A percentile compares a stretch with the other conserved stretches of the same genome.
Conservation (phyloP, 2,888 invertebrate genomes). For the Polia nebulosa region DNA sequence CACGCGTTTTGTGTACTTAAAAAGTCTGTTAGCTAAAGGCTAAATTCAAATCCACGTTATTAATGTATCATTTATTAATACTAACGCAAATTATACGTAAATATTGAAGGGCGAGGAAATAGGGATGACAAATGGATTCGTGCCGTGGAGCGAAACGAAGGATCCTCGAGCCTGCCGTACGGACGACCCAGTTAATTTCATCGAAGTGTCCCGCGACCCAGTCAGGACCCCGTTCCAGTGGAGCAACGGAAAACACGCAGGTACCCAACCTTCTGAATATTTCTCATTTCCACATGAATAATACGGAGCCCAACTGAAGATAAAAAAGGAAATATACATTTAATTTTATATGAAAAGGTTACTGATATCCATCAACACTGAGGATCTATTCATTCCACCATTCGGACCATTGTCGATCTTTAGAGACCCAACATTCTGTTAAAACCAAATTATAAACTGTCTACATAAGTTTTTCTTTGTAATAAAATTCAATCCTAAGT, state of each 20-base stretch:
- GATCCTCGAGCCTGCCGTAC: slow-evolving; percentile 91
- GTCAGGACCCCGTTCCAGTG: slow-evolving; percentile 96
- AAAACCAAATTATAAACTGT: slow-evolving; percentile 8
- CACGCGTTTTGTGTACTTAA: not conserved
- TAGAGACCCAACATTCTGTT: not conserved
- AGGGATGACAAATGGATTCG: slow-evolving; percentile 92
- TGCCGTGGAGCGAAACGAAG: slow-evolving; percentile 90
- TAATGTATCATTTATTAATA: slow-evolving; percentile 16
- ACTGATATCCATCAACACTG: slow-evolving; percentile 44
- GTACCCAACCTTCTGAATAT: slow-evolving; percentile 79
- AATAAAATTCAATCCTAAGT: slow-evolving; percentile 26
- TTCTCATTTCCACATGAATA: slow-evolving; percentile 66
- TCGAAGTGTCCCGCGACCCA: slow-evolving; percentile 92
- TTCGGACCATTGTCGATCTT: slow-evolving; percentile 28
- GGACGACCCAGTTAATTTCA: slow-evolving; percentile 91
- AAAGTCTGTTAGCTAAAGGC: not conserved
- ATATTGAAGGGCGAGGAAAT: slow-evolving; percentile 93
- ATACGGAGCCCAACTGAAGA: slow-evolving; percentile 26
- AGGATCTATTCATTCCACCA: slow-evolving; percentile 25
- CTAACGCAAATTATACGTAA: slow-evolving; percentile 44
- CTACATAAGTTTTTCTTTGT: slow-evolving; percentile 34
- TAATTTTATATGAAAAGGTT: slow-evolving; percentile 29
- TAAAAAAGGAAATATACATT: slow-evolving; percentile 32
- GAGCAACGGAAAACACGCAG: slow-evolving; percentile 91
- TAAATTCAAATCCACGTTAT: not conserved